Evolutionary conservation across 2,113 vertebrate genomes (phyloP), one percentile per base, ranked within the genome.

Genomic region (Psittacus erithacus): DNA sequence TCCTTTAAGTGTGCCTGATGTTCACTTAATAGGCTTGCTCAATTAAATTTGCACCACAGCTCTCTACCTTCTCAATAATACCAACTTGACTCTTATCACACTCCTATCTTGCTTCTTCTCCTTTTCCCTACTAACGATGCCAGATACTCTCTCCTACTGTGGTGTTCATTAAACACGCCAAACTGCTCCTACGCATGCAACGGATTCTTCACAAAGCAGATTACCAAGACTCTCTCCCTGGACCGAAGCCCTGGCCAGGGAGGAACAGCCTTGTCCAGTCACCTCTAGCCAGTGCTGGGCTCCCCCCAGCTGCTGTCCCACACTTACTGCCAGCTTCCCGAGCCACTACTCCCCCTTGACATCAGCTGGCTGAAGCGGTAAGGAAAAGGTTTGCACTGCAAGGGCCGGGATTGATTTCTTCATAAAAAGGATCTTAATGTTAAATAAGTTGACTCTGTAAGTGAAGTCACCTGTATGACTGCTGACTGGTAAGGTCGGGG

Each of bases 321-420:
- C 4, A 0, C 63, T 53, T n/a, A 15, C 8, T 8, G 67, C 28
- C 64, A 82, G 71, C 16, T 62, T 24, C 41, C 35, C 0, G 0
- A 78, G 52, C 17, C 52, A 79, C n/a, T 25, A 2, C n/a, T 82
- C 82, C 4, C 28, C 10, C 50, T n/a, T 28, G 10, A 3, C 2
- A 74, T 2, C 41, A 68, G 31, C 68, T 46, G 43, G 22, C 17
- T 11, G 59, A 64, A 82, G 70, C 11, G 3, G 9, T 17, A 50
- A 69, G 49, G 38, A 75, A 87, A 59, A 75, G 19, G 11, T 46
- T 49, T 92, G 31, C 0, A 0, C 8, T 88, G n/a, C 0, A 0
- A 71, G 18, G 28, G 50, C 20, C 78, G 29, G 29, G 53, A 46
- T 17, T 0, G 20, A 12, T 86, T 73, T 65, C 24, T 43, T 39